Evolutionary conservation across 1,140 invertebrate species (phyloP), one percentile per base, ranked within the genome.

Genomic region (Eurosta solidaginis): DNA sequence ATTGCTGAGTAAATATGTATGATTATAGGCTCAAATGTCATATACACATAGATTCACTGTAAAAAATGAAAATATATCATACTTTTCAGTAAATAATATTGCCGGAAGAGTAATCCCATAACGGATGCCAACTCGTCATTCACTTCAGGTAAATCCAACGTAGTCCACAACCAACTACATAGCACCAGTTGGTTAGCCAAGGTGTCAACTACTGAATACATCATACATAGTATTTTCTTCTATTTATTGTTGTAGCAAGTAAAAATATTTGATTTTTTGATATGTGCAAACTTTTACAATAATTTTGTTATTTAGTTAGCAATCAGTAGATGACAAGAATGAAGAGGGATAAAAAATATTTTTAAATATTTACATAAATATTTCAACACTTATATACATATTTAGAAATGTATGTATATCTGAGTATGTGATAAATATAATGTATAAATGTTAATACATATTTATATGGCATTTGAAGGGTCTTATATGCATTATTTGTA

Each of bases 221-320:
- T 9, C 9, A 59, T 25, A 29, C 14, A 33, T n/a, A 47, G 9
- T 59, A n/a, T 14, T n/a, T 14, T 4, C 0, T 59, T 7, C 2
- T 17, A 59, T 42, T 20, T 12, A 14, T 12, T 7, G 17, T 40
- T 22, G 59, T 68, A 63, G 2, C 22, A 14, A 29, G 33, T 20
- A 17, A 1, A 50, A 2, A 54, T 54, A 54, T 54, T 27, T 52
- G 59, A 20, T 68, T 68, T 42, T 29, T 68, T 68, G 59, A 68
- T n/a, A 20, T 68, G 27, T 68, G 59, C 36, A 68, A 68, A 68
- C 33, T 68, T 68, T 22, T 40, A n/a, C 33, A 68, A 68, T 68
- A 29, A 68, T 68, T 68, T 68, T 68, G 59, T 40, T 68, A 68
- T 68, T 68, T 68, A n/a, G 33, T 68, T 68, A 14, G 59, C 59